phyloP scores from a whole-genome alignment of 2,888 invertebrate genomes.

The Dioctria rufipes region DNA sequence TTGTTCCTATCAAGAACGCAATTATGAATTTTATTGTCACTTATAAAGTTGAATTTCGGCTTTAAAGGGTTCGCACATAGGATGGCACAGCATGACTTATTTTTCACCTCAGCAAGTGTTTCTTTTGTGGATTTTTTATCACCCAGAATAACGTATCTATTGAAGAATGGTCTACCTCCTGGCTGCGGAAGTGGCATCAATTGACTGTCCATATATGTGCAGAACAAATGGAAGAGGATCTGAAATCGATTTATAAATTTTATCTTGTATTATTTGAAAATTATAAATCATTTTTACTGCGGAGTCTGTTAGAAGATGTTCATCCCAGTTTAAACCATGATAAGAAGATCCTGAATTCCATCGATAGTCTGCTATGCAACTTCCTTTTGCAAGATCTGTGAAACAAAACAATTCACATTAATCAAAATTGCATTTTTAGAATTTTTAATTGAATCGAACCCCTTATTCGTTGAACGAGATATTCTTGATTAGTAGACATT shows the following conservation, averaged over 20 bases:
- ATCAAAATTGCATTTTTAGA: neutral
- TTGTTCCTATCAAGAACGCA: slow-evolving; percentile 88
- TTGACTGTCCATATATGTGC: slow-evolving; percentile 89
- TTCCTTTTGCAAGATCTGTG: slow-evolving; percentile 82
- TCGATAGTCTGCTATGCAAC: slow-evolving; percentile 89
- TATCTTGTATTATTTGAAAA: slow-evolving; percentile 38
- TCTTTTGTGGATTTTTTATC: slow-evolving; percentile 70
- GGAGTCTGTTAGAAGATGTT: slow-evolving; percentile 88
- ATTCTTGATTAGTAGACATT: slow-evolving; percentile 87
- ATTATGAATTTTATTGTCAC: slow-evolving; percentile 78
- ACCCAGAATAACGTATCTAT: slow-evolving; percentile 71
- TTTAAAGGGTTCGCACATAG: slow-evolving; percentile 68
- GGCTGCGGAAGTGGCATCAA: slow-evolving; percentile 79
- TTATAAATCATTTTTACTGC: slow-evolving; percentile 73
- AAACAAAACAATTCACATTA: slow-evolving; percentile 28
- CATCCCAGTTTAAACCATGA: slow-evolving; percentile 85
- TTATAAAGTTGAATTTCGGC: slow-evolving; percentile 71
- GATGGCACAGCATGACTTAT: slow-evolving; percentile 70
- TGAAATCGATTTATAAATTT: slow-evolving; percentile 66
- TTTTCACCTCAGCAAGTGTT: slow-evolving; percentile 67
- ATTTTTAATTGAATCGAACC: slow-evolving; percentile 65
- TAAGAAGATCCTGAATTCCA: slow-evolving; percentile 88
- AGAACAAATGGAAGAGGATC: slow-evolving; percentile 88
- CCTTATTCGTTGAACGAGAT: slow-evolving; percentile 84
- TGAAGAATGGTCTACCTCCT: slow-evolving; percentile 77